phyloP scores from a whole-genome alignment of 2,113 vertebrate genomes.

The Macrotis lagotis region DNA sequence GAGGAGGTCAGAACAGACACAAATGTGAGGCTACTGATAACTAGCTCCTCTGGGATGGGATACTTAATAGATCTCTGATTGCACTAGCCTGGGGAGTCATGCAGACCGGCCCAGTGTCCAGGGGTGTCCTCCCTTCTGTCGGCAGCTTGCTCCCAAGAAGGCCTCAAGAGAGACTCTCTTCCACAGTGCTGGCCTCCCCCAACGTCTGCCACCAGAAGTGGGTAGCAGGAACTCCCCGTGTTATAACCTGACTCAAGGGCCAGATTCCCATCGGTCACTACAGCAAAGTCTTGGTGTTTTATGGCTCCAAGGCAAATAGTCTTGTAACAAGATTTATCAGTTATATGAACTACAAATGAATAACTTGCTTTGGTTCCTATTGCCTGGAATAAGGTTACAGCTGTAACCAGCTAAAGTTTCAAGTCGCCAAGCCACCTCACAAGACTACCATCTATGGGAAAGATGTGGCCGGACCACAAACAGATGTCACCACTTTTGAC shows the following conservation, averaged over 20 bases:
- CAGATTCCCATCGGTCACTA: conserved; percentile 32
- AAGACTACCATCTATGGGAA: conserved; percentile 25
- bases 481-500: conserved; percentile 50
- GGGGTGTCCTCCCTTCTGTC: no score
- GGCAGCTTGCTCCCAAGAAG: no score
- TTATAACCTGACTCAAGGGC: conserved; percentile 33
- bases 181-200: background rate
- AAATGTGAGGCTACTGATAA: no score
- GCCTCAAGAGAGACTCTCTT: background rate
- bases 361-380: conserved; percentile 50
- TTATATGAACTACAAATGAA: conserved; percentile 58
- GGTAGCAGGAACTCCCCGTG: background rate
- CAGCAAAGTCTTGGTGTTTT: conserved; percentile 20
- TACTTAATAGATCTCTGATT: no score
- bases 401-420: conserved; percentile 45
- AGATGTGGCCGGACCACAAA: conserved; percentile 35
- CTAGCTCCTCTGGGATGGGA: no score
- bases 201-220: conserved; percentile 35
- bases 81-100: background rate
- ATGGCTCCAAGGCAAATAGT: conserved; percentile 57
- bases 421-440: conserved; percentile 38
- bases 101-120: no score
- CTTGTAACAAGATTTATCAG: conserved; percentile 41
- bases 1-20: no score
- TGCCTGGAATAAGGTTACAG: conserved; percentile 27